Base-by-base conservation (phyloP, 2,888 invertebrate species). In the Agrenia bidenticulata region DNA sequence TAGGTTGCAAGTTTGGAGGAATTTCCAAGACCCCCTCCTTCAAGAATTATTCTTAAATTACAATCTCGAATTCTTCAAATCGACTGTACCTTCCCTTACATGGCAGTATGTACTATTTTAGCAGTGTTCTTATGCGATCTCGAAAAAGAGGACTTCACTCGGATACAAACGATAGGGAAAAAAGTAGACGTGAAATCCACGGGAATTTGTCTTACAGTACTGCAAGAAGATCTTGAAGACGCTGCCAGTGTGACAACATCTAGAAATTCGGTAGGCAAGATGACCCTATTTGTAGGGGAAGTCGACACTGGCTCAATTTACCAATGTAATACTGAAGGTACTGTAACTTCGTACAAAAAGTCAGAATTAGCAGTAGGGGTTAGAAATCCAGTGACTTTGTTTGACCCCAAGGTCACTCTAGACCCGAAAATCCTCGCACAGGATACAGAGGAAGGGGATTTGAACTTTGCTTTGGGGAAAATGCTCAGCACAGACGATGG, bases 121-220 rank as follows among this genome's bases (percentile, higher is more conserved):
- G 70, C 64, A 4, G 72, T 70, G 5, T 73, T 70, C 58, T 63
- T 76, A 1, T 76, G 76, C 54, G 74, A 76, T 56, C 61, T 76
- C 54, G 76, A 76, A 49, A 73, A 71, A 55, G 76, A 74, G 49
- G 70, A 73, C 42, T 76, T 76, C 42, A 66, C 66, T 54, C 59
- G 73, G 37, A 66, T 71, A 41, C 65, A 71, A 50, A 41, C 57
- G 23, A 61, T 62, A 41, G 54, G 61, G 41, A 61, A 64, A 23
- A 50, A 11, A 13, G 13, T 7, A 15, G 72, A 70, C 62, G 42
- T 70, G 1, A 51, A 19, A 15, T 51, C 51, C 7, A 66, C 69
- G 21, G 75, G 75, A 17, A 13, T 75, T 2, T 71, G 68, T 41
- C 37, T 74, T 2, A 58, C 66, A 51, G 55, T 63, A 17, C 54